Evolutionary conservation across 2,888 invertebrate species (phyloP), one percentile per base, ranked within the genome.

Genomic region (Drosophila helvetica): DNA sequence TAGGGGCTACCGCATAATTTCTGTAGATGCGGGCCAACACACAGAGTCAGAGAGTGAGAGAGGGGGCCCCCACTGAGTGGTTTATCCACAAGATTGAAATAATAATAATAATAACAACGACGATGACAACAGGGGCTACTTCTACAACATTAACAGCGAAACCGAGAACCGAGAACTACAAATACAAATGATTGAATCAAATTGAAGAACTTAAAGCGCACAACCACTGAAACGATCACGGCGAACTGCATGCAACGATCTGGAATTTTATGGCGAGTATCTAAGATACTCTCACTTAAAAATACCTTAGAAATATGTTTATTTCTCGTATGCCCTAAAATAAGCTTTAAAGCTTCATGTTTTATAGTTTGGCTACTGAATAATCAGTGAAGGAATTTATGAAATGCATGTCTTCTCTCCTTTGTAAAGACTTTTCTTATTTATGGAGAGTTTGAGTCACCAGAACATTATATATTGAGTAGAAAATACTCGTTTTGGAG

Each of bases 131-230:
- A 70, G 63, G 71, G 54, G 58, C 71, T 38, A 47, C 19, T 56
- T 63, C 50, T 25, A 42, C 63, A 57, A 61, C 63, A 70, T 45
- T 47, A 62, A 33, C 15, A 38, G 38, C 38, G 38, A 38, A 38
- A n/a, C 7, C 2, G 38, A 38, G 38, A 33, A 2, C 15, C 15
- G 33, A 38, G 6, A 38, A 30, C 33, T 15, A 53, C 42, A 47
- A 55, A 53, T 61, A 61, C 42, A 75, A 79, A 77, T 86, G 84
- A 86, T 88, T 86, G 87, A 86, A 89, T 89, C 87, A 86, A 86
- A 86, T 89, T 84, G 82, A 79, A 73, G 81, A 47, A 43, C 63
- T 55, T 17, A 45, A 38, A 56, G 43, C 47, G 60, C 25, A 43
- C 42, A 50, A 58, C 22, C 59, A 58, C 52, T 53, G 42, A 69